Evolutionary conservation across 2,113 vertebrate species (phyloP), one percentile per base, ranked within the genome.

Genomic region (Pedionomus torquatus): DNA sequence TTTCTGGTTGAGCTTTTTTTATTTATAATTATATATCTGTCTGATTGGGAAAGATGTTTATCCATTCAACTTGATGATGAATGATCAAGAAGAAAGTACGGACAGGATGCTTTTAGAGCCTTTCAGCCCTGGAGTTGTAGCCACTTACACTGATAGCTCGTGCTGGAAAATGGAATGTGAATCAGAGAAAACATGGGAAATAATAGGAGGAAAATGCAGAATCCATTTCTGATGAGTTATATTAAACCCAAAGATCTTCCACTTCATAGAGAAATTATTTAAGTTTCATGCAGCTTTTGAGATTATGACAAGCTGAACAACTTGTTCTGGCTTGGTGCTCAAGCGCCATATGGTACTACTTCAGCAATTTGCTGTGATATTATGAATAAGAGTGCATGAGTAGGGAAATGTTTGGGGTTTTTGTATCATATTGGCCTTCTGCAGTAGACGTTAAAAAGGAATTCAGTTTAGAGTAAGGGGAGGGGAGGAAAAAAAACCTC

Each of bases 291-390:
- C 98, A 92, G 95, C 96, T 98, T 97, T 97, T 93, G 96, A 92
- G 65, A 96, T 91, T 90, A 97, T 95, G 95, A 97, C 96, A 94
- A 95, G 96, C 96, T 95, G 80, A 93, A 93, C 95, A 98, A 96
- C 95, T 97, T 97, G 94, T 96, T 96, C 96, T 94, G 90, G 92
- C 97, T 90, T 93, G 92, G 90, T 95, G 90, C 94, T 95, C 77
- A 54, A 96, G 91, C 79, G 0, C 97, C 97, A 97, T 96, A 97
- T 98, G 97, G 96, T 79, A 92, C 96, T 90, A 94, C 97, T 98
- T 97, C 93, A 97, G 96, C 97, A 96, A 92, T 96, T 97, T 97
- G 96, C 97, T 97, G 96, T 95, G 97, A 97, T 96, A 96, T 97
- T 97, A 97, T 97, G 96, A 96, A 96, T 96, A 95, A 97, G 96